A percentile compares a stretch with the other conserved stretches of the same genome.
Conservation (phyloP, 2,113 vertebrate genomes). For the Thunnus maccoyii region DNA sequence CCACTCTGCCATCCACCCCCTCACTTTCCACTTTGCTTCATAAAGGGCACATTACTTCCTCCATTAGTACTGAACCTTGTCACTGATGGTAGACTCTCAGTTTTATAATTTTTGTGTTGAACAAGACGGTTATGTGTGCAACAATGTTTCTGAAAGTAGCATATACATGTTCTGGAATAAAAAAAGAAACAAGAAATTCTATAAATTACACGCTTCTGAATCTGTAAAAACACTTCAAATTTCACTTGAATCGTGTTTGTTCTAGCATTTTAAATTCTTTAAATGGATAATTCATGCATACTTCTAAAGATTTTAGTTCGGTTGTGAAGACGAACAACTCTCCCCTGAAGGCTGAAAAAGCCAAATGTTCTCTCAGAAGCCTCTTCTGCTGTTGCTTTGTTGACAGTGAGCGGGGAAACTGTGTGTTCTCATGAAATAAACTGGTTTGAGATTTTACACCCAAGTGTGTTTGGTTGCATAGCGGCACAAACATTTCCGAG, state of each 20-base stretch:
- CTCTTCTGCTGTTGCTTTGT: constrained; percentile 29
- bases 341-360: constrained; percentile 1
- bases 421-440: constrained; percentile 35
- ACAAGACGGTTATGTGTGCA: no score
- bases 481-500: constrained; percentile 36
- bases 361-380: constrained; percentile 3
- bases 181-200: no score
- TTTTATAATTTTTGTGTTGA: no score
- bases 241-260: background rate
- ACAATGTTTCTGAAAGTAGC: no score
- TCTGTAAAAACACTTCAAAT: background rate
- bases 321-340: constrained; percentile 1
- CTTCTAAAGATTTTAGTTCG: constrained; percentile 1
- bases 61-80: no score
- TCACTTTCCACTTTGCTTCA: no score
- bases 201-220: background rate
- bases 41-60: no score
- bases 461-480: constrained; percentile 19
- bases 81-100: no score
- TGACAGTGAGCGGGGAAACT: constrained; percentile 1
- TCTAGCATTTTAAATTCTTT: background rate
- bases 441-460: constrained; percentile 30
- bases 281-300: background rate
- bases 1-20: no score
- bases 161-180: no score